Base-by-base conservation (phyloP, 2,113 vertebrate species). In the Donacobius atricapilla region DNA sequence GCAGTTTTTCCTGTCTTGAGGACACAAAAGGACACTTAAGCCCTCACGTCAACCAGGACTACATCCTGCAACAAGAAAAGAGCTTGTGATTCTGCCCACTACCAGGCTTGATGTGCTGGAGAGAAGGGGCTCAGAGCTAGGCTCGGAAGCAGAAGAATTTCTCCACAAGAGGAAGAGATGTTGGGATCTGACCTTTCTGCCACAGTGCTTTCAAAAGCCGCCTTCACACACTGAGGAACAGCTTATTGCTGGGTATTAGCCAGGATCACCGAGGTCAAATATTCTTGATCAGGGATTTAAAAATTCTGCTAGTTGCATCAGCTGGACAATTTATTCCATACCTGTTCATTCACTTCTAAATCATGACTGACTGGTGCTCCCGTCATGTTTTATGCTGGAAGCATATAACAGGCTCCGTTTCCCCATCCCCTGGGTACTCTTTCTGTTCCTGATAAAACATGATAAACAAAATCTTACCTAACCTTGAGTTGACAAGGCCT, bases 381-480 rank as follows among this genome's bases (percentile, higher is more conserved):
- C 54, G n/a, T 96, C 85, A 78, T 6, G 1, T 75, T 87, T 89
- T 89, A 78, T 76, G 42, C 42, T 68, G 51, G 79, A 83, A 81
- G 44, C 4, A 0, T n/a, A 4, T 23, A 85, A 89, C 15, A 71
- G 0, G 0, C 16, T 85, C 70, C 45, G 23, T 76, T 47, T 83
- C 53, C 42, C 6, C 15, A 35, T 91, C 66, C 65, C 37, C 30
- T 87, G 53, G 15, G 39, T 63, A 83, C 35, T 70, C 15, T 40
- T 79, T 57, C 56, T 83, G 15, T 31, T 97, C 30, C 71, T 86
- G 68, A 81, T 94, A 83, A 94, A 95, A 83, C 45, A 65, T 56
- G 57, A 96, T 71, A 72, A 93, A 93, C 58, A 70, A 48, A 53
- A 63, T 95, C 30, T 81, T 73, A 51, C 50, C 63, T 91, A 83